These are phyloP conservation scores for Anoplius nigerrimus DNA, from an alignment of 2,888 invertebrate species.

Conservation along the genomic window DNA sequence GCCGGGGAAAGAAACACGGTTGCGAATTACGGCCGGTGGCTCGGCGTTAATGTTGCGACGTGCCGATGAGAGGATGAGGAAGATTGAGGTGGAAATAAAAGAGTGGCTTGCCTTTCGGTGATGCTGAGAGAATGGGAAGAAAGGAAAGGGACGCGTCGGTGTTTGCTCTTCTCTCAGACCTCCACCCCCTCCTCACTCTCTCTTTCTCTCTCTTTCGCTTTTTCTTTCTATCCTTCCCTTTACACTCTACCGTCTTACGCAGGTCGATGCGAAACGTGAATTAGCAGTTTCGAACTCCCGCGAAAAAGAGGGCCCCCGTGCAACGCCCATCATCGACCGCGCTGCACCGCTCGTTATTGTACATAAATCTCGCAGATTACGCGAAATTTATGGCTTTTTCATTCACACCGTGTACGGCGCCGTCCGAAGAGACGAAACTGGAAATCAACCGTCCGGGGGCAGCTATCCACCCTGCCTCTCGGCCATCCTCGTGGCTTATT, in stretches of 20 bases:
- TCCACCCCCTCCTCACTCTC: too few species aligned
- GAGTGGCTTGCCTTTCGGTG: too few species aligned
- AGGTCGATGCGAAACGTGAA: not conserved
- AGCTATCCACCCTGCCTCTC: too few species aligned
- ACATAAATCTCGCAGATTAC: conserved; percentile 31
- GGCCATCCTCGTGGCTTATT: conserved; percentile 8
- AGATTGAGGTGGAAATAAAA: not conserved
- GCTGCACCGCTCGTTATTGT: conserved; percentile 15
- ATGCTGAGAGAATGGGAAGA: too few species aligned
- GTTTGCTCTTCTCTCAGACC: too few species aligned
- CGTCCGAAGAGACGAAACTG: not conserved
- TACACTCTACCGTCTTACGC: too few species aligned
- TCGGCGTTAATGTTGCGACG: conserved; percentile 3
- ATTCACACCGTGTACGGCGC: not conserved
- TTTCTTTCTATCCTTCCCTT: too few species aligned
- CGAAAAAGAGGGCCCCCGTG: not conserved
- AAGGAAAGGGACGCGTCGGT: too few species aligned
- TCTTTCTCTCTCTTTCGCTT: too few species aligned
- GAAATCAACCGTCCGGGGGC: not conserved
- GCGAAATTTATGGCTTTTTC: conserved; percentile 30
- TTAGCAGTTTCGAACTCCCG: conserved; percentile 1
- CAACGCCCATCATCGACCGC: not conserved
- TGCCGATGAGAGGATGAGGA: conserved; percentile 13
- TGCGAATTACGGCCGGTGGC: too few species aligned
- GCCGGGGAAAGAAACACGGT: too few species aligned